Evolutionary conservation across 2,797 vertebrate species (phyloP).

Genomic region (Urocyon cinereoargenteus): DNA sequence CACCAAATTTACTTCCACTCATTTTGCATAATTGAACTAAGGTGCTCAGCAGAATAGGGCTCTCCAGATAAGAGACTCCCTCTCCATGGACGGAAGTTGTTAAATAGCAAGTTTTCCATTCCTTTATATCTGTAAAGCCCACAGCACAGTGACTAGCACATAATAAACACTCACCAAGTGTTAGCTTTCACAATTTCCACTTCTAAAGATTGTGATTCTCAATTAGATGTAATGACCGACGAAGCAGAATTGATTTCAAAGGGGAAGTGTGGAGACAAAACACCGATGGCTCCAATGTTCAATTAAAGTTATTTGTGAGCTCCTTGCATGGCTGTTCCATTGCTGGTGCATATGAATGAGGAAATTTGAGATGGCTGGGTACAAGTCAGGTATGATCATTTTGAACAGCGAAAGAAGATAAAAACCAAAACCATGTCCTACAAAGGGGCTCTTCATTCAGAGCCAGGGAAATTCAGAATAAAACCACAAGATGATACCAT

Average conservation of each 20-base stretch:
- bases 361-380: not conserved
- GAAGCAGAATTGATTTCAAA: not conserved
- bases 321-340: not conserved
- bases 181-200: not conserved
- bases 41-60: not conserved
- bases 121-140: not conserved
- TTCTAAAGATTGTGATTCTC: not conserved
- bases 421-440: not conserved
- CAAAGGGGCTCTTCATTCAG: not conserved
- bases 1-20: not conserved
- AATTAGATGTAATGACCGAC: not conserved
- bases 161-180: not conserved
- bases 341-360: not conserved
- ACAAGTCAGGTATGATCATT: not conserved
- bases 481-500: not conserved
- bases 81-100: not conserved
- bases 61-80: not conserved
- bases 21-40: not conserved
- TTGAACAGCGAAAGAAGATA: not conserved
- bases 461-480: not conserved
- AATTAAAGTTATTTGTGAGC: constrained; percentile 23
- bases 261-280: not conserved
- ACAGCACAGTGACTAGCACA: not conserved
- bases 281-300: not conserved
- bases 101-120: not conserved